Evolutionary conservation across 2,888 invertebrate species (phyloP), one percentile per base, ranked within the genome.

Genomic region (Acronicta leporina): DNA sequence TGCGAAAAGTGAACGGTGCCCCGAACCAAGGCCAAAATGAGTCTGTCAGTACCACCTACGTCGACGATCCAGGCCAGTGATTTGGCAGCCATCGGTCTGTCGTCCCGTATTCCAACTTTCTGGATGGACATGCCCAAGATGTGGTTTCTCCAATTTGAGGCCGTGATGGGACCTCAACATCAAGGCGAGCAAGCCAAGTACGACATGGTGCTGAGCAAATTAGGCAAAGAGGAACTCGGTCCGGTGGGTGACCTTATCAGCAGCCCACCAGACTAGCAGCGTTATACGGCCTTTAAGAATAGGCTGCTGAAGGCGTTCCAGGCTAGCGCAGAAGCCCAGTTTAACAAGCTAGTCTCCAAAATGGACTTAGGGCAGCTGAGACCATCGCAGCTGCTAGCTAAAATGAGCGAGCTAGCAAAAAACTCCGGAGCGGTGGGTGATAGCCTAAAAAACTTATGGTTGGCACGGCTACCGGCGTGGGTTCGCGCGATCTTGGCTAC

Each of bases 131-230:
- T 43, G 11, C 43, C 43, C 4, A 43, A 25, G 13, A 20, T 43
- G 43, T 43, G 43, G 43, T 43, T 43, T 13, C 6, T n/a, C 5
- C 43, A 43, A 13, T 43, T 43, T 11, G 43, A 43, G 20, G 43
- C 43, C 13, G n/a, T 25, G n/a, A 43, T 43, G 13, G 13, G 43
- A 20, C 43, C 20, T 1, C 43, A 43, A 43, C 20, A 43, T 20
- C 43, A 20, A 20, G 43, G 43, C 0, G 20, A 43, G 20, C 20
- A 43, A 5, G 20, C 13, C 10, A 43, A 43, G 11, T 43, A 20
- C n/a, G 20, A 43, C 20, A 11, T 20, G n/a, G 43, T 43, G 15
- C 15, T 43, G 5, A n/a, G n/a, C 20, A 43, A 43, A 9, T 13
- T 43, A 6, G 43, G 43, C 5, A 20, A 13, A 13, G 20, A 43